A percentile compares a stretch with the other conserved stretches of the same genome.
phyloP scores from a whole-genome alignment of 2,888 invertebrate genomes.

The Carabus problematicus region DNA sequence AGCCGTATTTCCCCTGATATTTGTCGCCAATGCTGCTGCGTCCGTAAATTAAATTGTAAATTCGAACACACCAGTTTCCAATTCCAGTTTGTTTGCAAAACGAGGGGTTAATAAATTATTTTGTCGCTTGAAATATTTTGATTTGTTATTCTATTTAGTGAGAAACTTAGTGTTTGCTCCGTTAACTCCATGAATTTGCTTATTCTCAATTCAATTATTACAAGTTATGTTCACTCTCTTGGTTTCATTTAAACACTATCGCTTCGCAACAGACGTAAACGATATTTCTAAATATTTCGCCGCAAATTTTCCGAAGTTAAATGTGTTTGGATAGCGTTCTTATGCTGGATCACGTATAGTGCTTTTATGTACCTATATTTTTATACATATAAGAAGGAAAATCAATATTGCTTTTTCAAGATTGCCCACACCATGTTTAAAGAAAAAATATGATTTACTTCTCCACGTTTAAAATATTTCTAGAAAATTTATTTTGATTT shows the following conservation, averaged over 20 bases:
- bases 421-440: not conserved
- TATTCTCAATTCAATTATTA: conserved; percentile 34
- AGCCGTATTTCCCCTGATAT: conserved; percentile 40
- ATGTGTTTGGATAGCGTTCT: conserved; percentile 33
- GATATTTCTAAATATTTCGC: conserved; percentile 25
- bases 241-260: conserved; percentile 12
- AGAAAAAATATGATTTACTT: not conserved
- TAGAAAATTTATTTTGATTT: not conserved
- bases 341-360: conserved; percentile 35
- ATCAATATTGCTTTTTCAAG: conserved; percentile 39
- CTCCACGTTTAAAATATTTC: not conserved
- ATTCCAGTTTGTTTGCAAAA: conserved; percentile 4
- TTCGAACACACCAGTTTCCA: conserved; percentile 24
- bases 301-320: conserved; percentile 17
- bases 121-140: conserved; percentile 37
- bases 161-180: conserved; percentile 34
- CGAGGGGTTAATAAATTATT: conserved; percentile 30
- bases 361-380: conserved; percentile 32
- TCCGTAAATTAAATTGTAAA: conserved; percentile 41
- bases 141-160: conserved; percentile 36
- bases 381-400: conserved; percentile 23
- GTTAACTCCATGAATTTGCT: conserved; percentile 25
- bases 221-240: conserved; percentile 22
- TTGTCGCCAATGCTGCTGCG: conserved; percentile 28
- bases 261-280: not conserved